These are phyloP conservation scores for Pluvianellus socialis DNA, from an alignment of 2,113 vertebrate genomes.

Conservation along the genomic window DNA sequence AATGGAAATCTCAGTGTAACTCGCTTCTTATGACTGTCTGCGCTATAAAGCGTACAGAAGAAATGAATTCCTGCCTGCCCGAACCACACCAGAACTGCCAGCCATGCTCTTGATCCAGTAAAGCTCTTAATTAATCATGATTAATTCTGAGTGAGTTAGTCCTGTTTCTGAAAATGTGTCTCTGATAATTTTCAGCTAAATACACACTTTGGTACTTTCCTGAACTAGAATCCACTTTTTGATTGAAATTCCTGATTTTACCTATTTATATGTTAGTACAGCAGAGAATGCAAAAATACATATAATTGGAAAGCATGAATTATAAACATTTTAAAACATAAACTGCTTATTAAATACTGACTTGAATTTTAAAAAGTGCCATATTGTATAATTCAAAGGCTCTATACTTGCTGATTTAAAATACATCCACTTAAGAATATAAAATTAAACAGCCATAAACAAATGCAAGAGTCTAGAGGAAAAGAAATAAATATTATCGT, in stretches of 20 bases:
- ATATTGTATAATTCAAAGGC: not conserved
- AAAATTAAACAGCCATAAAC: not conserved
- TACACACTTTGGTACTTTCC: not conserved
- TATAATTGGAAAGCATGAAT: not conserved
- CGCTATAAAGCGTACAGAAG: not conserved
- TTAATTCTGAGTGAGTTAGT: not conserved
- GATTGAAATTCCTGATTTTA: not conserved
- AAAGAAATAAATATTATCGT: not conserved
- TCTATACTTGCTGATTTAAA: not conserved
- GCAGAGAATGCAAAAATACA: not conserved
- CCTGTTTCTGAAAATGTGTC: not conserved
- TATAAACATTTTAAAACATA: not conserved
- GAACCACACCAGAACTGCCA: not conserved
- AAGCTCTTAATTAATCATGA: not conserved
- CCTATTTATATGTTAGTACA: rapidly evolving
- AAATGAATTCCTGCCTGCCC: not conserved
- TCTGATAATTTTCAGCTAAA: not conserved
- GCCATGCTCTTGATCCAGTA: not conserved
- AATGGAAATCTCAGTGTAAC: not conserved
- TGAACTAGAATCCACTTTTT: not conserved
- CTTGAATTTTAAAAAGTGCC: not conserved
- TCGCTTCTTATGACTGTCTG: not conserved
- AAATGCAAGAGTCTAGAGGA: not conserved
- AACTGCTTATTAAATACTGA: not conserved
- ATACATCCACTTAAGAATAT: not conserved